Conservation (phyloP, 2,888 invertebrate species). For the Panopea generosa region DNA sequence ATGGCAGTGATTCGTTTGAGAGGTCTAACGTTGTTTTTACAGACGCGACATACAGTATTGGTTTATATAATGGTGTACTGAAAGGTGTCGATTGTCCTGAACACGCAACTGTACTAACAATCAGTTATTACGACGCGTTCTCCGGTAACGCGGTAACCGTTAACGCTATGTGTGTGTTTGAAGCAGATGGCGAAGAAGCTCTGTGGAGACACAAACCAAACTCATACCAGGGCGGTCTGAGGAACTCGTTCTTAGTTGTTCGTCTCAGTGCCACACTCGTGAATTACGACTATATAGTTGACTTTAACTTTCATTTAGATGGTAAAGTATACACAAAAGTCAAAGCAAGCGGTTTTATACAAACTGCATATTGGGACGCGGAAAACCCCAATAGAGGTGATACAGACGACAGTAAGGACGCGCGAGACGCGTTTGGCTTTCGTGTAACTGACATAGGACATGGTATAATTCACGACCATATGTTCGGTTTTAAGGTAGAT, state of each 20-base stretch:
- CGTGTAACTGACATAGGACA: constrained; percentile 8
- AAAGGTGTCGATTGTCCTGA: constrained; percentile 69
- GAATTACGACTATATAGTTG: constrained; percentile 65
- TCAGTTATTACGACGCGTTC: constrained; percentile 7
- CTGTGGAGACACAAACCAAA: constrained; percentile 43
- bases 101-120: constrained; percentile 63
- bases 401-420: constrained; percentile 17
- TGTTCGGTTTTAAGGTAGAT: constrained; percentile 24
- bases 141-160: background rate
- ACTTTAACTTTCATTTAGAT: constrained; percentile 61
- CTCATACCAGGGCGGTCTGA: constrained; percentile 5
- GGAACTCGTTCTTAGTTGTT: constrained; percentile 4
- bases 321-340: constrained; percentile 53
- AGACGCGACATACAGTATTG: constrained; percentile 63
- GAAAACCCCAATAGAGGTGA: constrained; percentile 30
- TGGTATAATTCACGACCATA: constrained; percentile 21
- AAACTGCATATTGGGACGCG: constrained; percentile 56
- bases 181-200: constrained; percentile 58
- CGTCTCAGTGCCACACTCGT: background rate
- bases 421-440: constrained; percentile 15
- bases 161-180: constrained; percentile 53
- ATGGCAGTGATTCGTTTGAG: constrained; percentile 59
- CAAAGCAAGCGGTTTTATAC: constrained; percentile 56
- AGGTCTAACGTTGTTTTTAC: constrained; percentile 57
- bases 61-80: constrained; percentile 47